Evolutionary conservation across 2,797 vertebrate genomes (phyloP).

Genomic region (Clarias platycephalus): DNA sequence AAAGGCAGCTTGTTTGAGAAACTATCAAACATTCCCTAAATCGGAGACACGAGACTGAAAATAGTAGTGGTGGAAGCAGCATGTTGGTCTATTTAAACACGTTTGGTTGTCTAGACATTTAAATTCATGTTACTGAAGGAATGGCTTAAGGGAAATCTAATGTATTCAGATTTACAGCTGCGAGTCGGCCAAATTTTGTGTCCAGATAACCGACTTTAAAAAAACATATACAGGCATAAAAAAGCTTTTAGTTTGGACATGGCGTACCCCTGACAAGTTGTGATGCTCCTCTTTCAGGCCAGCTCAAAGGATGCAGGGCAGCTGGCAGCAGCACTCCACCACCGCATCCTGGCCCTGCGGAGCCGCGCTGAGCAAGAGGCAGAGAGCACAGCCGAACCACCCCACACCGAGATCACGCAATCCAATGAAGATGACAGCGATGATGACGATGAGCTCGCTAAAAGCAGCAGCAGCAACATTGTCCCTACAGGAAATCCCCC

Average conservation of each 20-base stretch:
- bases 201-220: not conserved
- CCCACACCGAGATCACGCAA: slow-evolving; percentile 83
- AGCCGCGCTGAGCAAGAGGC: slow-evolving; percentile 89
- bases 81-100: not conserved
- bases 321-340: slow-evolving; percentile 91
- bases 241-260: not conserved
- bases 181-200: not conserved
- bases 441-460: slow-evolving; percentile 77
- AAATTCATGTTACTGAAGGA: not conserved
- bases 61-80: not conserved
- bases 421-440: slow-evolving; percentile 94
- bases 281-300: slow-evolving; percentile 71
- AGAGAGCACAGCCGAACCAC: slow-evolving; percentile 75
- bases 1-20: not conserved
- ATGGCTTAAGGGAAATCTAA: not conserved
- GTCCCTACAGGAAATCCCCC: slow-evolving; percentile 66
- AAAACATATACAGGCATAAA: not conserved
- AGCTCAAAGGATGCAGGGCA: slow-evolving; percentile 98
- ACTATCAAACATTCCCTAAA: not conserved
- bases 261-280: not conserved
- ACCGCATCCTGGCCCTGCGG: slow-evolving; percentile 91
- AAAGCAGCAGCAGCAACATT: slow-evolving; percentile 35
- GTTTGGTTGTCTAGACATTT: not conserved
- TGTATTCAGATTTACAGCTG: not conserved
- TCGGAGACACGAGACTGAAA: not conserved